Evolutionary conservation across 2,888 invertebrate species (phyloP).

Genomic region (Meandrusa payeni): DNA sequence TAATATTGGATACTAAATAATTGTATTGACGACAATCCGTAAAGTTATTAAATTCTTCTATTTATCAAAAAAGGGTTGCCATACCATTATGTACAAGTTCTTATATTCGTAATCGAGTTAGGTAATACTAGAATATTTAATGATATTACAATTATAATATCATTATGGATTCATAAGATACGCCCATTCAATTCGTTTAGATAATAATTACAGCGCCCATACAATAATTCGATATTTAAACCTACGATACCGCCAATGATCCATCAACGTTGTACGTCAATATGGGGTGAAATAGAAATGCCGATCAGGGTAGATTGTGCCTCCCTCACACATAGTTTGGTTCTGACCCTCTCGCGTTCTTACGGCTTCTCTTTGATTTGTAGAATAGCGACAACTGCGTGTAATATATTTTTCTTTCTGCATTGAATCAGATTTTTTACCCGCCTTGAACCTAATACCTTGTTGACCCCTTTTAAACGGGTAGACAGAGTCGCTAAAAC

Average conservation of each 20-base stretch:
- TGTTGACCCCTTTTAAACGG: background rate
- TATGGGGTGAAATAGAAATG: background rate
- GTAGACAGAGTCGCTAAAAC: no score
- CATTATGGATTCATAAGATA: background rate
- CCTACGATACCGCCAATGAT: no score
- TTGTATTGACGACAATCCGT: no score
- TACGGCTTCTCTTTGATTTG: constrained; percentile 18
- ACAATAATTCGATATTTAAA: no score
- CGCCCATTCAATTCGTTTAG: background rate
- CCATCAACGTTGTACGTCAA: background rate
- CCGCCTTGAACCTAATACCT: background rate
- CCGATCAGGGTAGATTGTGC: constrained; percentile 2
- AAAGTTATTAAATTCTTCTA: no score
- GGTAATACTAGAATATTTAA: no score
- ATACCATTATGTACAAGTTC: no score
- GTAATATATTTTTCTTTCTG: constrained; percentile 1
- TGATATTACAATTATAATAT: no score
- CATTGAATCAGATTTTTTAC: background rate
- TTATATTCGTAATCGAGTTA: no score
- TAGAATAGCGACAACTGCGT: constrained; percentile 1
- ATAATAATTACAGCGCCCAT: no score
- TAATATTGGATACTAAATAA: no score
- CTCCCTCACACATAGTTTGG: background rate
- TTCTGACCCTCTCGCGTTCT: constrained; percentile 6
- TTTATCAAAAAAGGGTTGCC: background rate